Percentiles rank a stretch among this genome's conserved stretches.
Evolutionary conservation across 2,113 vertebrate species (phyloP).

Genomic region (Ophiodon elongatus): DNA sequence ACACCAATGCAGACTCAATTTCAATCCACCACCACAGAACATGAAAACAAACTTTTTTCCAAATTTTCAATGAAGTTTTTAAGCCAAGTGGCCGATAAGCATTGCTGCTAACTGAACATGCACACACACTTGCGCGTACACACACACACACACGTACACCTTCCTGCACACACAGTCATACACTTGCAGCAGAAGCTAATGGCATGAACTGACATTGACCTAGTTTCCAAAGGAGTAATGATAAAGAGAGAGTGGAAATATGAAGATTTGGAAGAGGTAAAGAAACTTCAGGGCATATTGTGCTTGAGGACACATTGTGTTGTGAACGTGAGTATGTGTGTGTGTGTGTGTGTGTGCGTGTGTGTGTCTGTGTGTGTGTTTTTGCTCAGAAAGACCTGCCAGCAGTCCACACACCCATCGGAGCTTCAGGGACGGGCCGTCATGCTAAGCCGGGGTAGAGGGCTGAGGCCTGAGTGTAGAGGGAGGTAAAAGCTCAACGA

Average conservation of each 20-base stretch:
- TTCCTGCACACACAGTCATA: background rate
- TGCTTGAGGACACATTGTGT: conserved; percentile 34
- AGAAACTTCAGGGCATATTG: conserved; percentile 55
- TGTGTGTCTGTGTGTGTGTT: conserved; percentile 30
- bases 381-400: conserved; percentile 34
- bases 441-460: conserved; percentile 51
- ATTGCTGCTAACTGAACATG: conserved; percentile 51
- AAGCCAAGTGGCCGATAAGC: conserved; percentile 69
- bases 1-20: conserved; percentile 41
- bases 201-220: conserved; percentile 68
- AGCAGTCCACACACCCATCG: conserved; percentile 42
- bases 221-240: conserved; percentile 63
- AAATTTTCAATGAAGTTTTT: conserved; percentile 59
- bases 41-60: conserved; percentile 60
- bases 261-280: conserved; percentile 57
- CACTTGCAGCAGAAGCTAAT: conserved; percentile 57
- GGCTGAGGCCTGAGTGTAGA: conserved; percentile 39
- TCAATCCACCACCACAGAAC: conserved; percentile 44
- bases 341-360: conserved; percentile 29
- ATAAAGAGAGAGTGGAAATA: conserved; percentile 64
- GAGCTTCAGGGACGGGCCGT: conserved; percentile 33
- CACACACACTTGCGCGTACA: conserved; percentile 31
- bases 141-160: conserved; percentile 11
- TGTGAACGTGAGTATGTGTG: background rate
- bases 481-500: conserved; percentile 43